A percentile compares a stretch with the other conserved stretches of the same genome.
phyloP scores from a whole-genome alignment of 2,888 invertebrate genomes.

The Tetranychus piercei region DNA sequence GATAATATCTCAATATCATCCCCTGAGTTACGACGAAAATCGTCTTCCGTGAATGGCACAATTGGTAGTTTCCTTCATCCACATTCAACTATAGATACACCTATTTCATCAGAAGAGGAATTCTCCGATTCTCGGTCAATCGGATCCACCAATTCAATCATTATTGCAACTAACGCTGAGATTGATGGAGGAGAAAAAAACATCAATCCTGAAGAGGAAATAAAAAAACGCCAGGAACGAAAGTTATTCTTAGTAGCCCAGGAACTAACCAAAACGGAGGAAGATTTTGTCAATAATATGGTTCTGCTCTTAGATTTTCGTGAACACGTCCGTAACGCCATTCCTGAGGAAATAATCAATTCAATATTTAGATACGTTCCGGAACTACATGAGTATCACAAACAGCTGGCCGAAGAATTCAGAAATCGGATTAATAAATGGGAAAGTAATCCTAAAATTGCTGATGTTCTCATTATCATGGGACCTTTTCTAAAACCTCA shows the following conservation, averaged over 20 bases:
- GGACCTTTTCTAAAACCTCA: constrained; percentile 44
- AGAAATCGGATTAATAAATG: constrained; percentile 37
- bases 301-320: constrained; percentile 39
- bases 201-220: not conserved
- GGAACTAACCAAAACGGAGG: constrained; percentile 41
- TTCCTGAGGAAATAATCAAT: constrained; percentile 35
- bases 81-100: constrained; percentile 1
- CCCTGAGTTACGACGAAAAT: not conserved
- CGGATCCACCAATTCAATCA: not conserved
- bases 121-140: not conserved
- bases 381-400: constrained; percentile 39
- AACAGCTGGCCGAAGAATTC: constrained; percentile 39
- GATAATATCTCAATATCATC: not conserved
- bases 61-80: not conserved
- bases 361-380: constrained; percentile 39
- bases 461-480: constrained; percentile 41
- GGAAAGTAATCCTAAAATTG: constrained; percentile 34
- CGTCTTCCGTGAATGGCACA: not conserved
- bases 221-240: not conserved
- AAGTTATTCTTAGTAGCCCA: constrained; percentile 33
- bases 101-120: constrained; percentile 5
- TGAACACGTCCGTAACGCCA: constrained; percentile 31
- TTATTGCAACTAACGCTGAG: not conserved
- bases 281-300: constrained; percentile 40
- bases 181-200: not conserved